Evolutionary conservation across 2,797 vertebrate species (phyloP).

Genomic region (Tadarida brasiliensis): DNA sequence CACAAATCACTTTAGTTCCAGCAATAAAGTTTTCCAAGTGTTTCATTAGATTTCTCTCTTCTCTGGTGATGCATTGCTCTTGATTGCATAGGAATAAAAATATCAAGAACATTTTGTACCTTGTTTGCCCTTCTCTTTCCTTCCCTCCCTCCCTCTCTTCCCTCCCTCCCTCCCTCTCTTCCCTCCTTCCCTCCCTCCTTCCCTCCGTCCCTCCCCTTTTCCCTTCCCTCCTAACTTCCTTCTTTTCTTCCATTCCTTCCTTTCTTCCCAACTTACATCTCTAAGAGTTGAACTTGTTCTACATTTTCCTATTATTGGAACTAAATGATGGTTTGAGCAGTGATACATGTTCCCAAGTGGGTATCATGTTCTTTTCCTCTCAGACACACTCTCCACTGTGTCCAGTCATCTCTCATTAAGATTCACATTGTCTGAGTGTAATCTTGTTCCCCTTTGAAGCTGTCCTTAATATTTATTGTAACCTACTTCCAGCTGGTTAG

Average conservation of each 20-base stretch:
- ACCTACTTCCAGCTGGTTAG: neutral
- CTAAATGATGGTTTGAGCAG: neutral
- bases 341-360: neutral
- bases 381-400: neutral
- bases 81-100: slow-evolving; percentile 45
- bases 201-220: no score
- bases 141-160: no score
- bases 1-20: slow-evolving; percentile 57
- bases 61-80: neutral
- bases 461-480: neutral
- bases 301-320: neutral
- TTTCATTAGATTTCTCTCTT: slow-evolving; percentile 47
- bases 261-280: neutral
- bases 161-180: neutral
- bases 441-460: neutral
- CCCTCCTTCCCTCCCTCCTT: neutral
- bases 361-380: neutral
- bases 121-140: neutral
- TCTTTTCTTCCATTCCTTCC: neutral
- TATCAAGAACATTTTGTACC: neutral
- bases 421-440: neutral
- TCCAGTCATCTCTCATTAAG: neutral
- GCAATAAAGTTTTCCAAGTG: slow-evolving; percentile 48
- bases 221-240: neutral
- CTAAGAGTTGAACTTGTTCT: neutral